Percentiles rank a stretch among this genome's conserved stretches.
Conservation (phyloP, 2,797 vertebrate genomes). For the Anas flavirostris region DNA sequence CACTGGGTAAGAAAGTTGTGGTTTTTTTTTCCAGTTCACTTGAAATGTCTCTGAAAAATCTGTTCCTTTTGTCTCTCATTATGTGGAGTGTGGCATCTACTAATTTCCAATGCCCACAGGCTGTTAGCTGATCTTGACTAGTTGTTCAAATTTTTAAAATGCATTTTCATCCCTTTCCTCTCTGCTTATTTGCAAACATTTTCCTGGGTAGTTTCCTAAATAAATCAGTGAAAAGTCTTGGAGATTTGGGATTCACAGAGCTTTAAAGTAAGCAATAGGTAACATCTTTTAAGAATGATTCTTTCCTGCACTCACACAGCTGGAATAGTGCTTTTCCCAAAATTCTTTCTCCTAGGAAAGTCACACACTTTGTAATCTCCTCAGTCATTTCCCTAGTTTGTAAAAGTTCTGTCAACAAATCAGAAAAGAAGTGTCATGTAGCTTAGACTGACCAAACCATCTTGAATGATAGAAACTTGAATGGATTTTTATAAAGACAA, state of each 20-base stretch:
- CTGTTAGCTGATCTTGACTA: background rate
- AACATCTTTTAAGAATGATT: background rate
- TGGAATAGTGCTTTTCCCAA: background rate
- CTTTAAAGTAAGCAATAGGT: background rate
- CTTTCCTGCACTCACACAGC: background rate
- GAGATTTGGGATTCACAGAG: background rate
- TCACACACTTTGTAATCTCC: background rate
- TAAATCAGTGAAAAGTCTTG: background rate
- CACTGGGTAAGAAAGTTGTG: background rate
- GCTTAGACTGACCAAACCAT: background rate
- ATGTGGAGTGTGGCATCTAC: background rate
- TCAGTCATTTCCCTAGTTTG: background rate
- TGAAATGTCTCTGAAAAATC: background rate
- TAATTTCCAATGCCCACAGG: background rate
- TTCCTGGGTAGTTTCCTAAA: background rate
- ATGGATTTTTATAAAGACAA: background rate
- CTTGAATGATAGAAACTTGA: background rate
- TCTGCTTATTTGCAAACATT: background rate
- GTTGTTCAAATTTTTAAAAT: background rate
- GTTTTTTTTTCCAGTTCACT: background rate
- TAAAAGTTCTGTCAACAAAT: fast-evolving
- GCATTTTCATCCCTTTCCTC: background rate
- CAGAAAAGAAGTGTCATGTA: background rate
- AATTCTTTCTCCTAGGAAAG: background rate
- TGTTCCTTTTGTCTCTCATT: background rate